Evolutionary conservation across 92 coral and sea anemone species (phyloP).

Genomic region (Hydrozoanthus gracilis): DNA sequence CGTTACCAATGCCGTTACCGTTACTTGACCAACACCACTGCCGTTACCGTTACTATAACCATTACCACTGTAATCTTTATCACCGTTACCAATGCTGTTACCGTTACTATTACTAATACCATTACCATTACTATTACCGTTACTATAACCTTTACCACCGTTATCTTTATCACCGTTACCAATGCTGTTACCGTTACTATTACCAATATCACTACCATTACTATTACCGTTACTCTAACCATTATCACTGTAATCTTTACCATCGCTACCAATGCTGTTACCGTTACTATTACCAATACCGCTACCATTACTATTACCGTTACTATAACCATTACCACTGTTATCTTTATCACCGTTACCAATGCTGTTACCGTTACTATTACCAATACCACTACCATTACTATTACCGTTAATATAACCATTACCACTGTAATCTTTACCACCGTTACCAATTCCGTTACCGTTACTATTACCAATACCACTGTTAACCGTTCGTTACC

Average conservation of each 20-base stretch:
- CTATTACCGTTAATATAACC: neutral
- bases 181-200: no score
- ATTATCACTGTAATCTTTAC: neutral
- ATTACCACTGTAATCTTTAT: no score
- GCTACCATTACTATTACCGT: neutral
- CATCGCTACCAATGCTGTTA: neutral
- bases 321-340: neutral
- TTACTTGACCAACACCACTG: no score
- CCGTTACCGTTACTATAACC: no score
- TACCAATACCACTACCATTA: neutral
- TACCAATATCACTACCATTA: no score
- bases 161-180: no score
- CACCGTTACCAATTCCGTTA: neutral
- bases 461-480: neutral
- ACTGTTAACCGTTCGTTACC: no score
- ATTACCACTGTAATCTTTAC: neutral
- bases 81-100: neutral
- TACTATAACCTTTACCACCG: no score
- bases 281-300: neutral
- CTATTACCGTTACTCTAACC: neutral
- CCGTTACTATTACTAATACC: no score
- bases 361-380: no score
- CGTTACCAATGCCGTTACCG: neutral
- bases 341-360: neutral
- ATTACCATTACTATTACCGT: no score